Base-by-base conservation (phyloP, 1,140 invertebrate species). In the Drusus annulatus region DNA sequence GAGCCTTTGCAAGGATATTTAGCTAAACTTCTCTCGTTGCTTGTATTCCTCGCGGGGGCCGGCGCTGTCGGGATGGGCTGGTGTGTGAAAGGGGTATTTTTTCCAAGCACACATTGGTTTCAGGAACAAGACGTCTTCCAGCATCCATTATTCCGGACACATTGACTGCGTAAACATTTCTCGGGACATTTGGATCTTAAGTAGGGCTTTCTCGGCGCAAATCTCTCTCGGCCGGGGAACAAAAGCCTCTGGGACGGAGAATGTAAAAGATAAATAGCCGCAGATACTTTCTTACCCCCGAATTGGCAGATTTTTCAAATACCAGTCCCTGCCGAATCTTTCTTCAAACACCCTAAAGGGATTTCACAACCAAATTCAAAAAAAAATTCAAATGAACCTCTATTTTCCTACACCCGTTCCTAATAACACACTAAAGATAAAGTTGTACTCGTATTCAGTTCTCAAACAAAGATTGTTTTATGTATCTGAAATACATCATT, bases 231-330 rank as follows among this genome's bases (percentile, higher is more conserved):
- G 63, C 63, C 63, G 16, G n/a, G 2, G 63, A 68, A 60, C 79
- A 56, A 56, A 62, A 62, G 28, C 54, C 78, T 75, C 79, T 51
- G 52, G 68, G 80, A 81, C 76, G 31, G 56, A 62, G 51, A 75
- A 80, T 80, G 76, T 77, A 80, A 81, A 81, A 81, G 80, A 81
- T 81, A 81, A 81, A 81, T 81, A 81, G 79, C 75, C 73, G 16
- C 62, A 80, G 75, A 81, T 81, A 78, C 45, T 51, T 68, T 65
- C 36, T 65, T 68, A 36, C 50, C 31, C 31, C 21, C 54, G 21
- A 25, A 77, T 17, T 77, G 50, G 54, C 60, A 77, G 75, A 77
- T 65, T 77, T 36, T 50, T 4, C 31, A 45, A 21, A 45, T 51
- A 5, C 31, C 63, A 68, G 31, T 68, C 16, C 17, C 28, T 17